phyloP scores from a whole-genome alignment of 2,113 vertebrate species.

The Alouatta palliata region DNA sequence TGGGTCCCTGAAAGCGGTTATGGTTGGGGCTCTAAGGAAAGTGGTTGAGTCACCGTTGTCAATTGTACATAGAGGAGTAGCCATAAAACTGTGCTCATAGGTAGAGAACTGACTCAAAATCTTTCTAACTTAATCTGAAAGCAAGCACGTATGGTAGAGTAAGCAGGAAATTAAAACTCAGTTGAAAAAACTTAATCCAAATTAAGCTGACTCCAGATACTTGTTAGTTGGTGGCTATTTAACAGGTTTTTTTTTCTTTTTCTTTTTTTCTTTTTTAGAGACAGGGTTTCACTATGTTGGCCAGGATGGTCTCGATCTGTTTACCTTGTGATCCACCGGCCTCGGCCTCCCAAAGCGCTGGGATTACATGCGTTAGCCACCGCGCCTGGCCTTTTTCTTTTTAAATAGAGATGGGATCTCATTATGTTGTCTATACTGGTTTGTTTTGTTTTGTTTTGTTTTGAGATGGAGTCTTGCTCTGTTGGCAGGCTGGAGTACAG shows the following conservation, averaged over 20 bases:
- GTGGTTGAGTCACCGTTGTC: not conserved
- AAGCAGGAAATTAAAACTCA: conserved; percentile 30
- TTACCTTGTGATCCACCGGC: no score
- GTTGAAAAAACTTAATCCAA: not conserved
- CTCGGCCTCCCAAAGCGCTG: no score
- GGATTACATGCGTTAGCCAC: no score
- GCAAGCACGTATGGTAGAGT: not conserved
- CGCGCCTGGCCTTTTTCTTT: no score
- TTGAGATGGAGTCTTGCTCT: no score
- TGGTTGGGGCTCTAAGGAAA: not conserved
- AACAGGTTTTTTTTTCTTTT: not conserved
- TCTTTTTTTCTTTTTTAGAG: no score
- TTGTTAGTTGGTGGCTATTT: not conserved
- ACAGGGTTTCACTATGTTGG: no score
- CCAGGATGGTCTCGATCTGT: no score
- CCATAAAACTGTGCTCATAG: not conserved
- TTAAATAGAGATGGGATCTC: no score
- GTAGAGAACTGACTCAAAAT: not conserved
- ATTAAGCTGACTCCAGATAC: conserved; percentile 19
- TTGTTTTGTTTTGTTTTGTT: no score
- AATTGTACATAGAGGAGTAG: not conserved
- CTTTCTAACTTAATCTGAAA: not conserved
- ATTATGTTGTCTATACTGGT: no score
- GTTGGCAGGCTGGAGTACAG: no score
- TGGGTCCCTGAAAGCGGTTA: not conserved